Percentiles rank a stretch among this genome's conserved stretches.
These are phyloP conservation scores for Drosophila chauvacae DNA, from an alignment of 1,140 invertebrate species.

Conservation along the genomic window DNA sequence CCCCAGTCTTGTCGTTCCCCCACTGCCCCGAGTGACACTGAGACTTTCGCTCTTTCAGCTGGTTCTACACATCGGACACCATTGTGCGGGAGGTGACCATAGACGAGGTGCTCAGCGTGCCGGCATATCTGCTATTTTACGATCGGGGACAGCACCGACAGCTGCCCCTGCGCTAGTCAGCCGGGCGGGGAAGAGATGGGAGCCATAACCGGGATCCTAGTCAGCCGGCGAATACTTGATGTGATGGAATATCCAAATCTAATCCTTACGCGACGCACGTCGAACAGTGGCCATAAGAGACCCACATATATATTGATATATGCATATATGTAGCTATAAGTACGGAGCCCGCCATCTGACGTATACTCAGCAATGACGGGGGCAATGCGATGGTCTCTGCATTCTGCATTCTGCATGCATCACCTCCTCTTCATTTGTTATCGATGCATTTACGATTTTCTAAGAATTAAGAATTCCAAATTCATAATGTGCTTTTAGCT, in stretches of 20 bases:
- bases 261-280: conserved; percentile 20
- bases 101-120: conserved; percentile 88
- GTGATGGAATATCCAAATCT: conserved; percentile 32
- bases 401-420: conserved; percentile 15
- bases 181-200: background rate
- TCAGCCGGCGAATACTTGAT: conserved; percentile 18
- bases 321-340: background rate
- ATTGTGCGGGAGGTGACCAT: conserved; percentile 88
- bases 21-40: background rate
- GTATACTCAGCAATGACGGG: conserved; percentile 24
- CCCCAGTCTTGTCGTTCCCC: background rate
- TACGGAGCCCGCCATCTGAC: conserved; percentile 14
- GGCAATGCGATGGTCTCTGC: conserved; percentile 26
- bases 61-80: conserved; percentile 89
- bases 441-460: conserved; percentile 76
- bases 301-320: conserved; percentile 6
- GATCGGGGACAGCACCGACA: conserved; percentile 85
- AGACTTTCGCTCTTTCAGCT: conserved; percentile 83
- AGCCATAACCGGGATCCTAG: background rate
- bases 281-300: conserved; percentile 30
- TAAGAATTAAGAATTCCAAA: conserved; percentile 73
- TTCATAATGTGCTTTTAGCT: conserved; percentile 71
- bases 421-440: conserved; percentile 56
- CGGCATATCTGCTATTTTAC: conserved; percentile 89
- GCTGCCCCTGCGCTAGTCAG: conserved; percentile 65